Conservation (phyloP, 2,113 vertebrate species). For the Pluvialis apricaria region DNA sequence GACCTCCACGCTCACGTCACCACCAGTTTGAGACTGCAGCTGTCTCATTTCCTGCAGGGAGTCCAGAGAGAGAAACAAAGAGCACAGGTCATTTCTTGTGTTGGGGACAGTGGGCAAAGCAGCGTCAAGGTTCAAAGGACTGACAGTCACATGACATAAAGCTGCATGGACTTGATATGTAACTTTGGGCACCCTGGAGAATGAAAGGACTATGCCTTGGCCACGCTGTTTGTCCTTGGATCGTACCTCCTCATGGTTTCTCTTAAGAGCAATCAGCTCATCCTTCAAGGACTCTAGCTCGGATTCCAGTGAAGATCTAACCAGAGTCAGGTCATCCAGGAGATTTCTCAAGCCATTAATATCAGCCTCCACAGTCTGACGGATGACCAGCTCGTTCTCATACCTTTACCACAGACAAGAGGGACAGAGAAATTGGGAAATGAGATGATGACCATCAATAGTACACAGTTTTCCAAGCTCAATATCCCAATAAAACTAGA, state of each 20-base stretch:
- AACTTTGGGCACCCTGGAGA: neutral
- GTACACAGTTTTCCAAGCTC: no score
- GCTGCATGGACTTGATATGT: neutral
- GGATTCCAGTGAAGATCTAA: conserved; percentile 26
- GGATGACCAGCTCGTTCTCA: conserved; percentile 58
- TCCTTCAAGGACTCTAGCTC: conserved; percentile 41
- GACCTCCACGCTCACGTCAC: conserved; percentile 67
- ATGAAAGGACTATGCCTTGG: neutral
- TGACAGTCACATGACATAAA: rapidly evolving
- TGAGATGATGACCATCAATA: no score
- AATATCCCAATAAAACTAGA: no score
- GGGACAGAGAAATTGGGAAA: no score
- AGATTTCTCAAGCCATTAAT: conserved; percentile 58
- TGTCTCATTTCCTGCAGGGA: conserved; percentile 53
- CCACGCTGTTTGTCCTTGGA: rapidly evolving
- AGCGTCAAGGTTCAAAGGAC: neutral
- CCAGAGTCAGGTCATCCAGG: conserved; percentile 57
- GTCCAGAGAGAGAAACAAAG: neutral
- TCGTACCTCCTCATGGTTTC: conserved; percentile 69
- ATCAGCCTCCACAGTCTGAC: conserved; percentile 54
- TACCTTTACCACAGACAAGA: conserved; percentile 33
- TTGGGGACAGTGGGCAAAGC: neutral
- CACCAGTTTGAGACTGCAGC: conserved; percentile 35
- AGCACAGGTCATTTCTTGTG: neutral
- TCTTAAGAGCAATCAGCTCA: conserved; percentile 58